Conservation (phyloP, 2,888 invertebrate genomes). For the Drosophila helvetica region DNA sequence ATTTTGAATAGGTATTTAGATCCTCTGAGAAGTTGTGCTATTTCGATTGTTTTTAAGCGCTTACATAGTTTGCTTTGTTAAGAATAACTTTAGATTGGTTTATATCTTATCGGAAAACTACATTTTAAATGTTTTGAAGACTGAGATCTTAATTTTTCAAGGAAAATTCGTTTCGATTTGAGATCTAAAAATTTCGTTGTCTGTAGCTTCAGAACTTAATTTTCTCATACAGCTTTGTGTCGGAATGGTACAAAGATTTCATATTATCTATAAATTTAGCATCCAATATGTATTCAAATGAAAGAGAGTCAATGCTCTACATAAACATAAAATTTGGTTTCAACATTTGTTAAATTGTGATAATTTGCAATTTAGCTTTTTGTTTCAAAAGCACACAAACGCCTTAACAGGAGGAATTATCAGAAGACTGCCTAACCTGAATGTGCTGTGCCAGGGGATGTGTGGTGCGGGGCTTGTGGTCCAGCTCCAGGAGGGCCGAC, state of each 20-base stretch:
- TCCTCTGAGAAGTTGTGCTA: too few relatives aligned
- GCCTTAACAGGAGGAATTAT: background rate
- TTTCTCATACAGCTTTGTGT: background rate
- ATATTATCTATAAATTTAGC: too few relatives aligned
- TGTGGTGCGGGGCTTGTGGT: constrained; percentile 89
- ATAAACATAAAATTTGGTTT: too few relatives aligned
- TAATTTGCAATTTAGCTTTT: background rate
- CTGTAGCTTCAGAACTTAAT: background rate
- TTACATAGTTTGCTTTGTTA: background rate
- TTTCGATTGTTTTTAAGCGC: background rate
- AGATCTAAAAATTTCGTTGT: background rate
- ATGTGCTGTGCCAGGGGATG: constrained; percentile 95
- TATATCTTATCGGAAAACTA: background rate
- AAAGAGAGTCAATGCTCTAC: too few relatives aligned
- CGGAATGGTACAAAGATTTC: too few relatives aligned
- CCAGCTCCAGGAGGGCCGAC: constrained; percentile 91
- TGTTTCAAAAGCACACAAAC: background rate
- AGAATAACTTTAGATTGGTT: background rate
- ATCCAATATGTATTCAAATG: too few relatives aligned
- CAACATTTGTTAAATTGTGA: too few relatives aligned
- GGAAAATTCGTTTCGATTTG: too few relatives aligned
- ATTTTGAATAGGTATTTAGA: background rate
- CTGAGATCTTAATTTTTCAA: too few relatives aligned
- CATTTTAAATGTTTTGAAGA: background rate
- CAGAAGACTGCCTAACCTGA: constrained; percentile 84